Evolutionary conservation across 2,797 vertebrate genomes (phyloP), one percentile per base, ranked within the genome.

Genomic region (Benthosema pterotum): DNA sequence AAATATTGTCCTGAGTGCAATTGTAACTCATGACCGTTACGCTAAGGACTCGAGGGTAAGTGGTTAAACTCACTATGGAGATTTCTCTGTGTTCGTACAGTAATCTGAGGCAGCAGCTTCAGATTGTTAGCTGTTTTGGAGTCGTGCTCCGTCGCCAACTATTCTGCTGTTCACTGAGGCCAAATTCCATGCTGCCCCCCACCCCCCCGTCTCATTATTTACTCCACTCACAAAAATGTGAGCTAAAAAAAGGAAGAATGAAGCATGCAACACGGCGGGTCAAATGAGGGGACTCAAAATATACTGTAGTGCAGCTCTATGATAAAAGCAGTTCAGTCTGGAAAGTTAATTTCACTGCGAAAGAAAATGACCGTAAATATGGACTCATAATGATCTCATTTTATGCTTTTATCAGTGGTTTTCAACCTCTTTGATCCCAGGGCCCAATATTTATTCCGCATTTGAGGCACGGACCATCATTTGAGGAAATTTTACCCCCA

Each of bases 191-290:
- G 52, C 60, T 50, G 45, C 19, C 19, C 19, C 19, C 19, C 19
- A 1, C 32, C 32, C 32, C 25, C 28, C 9, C 22, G 38, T 25
- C 59, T 68, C 42, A 58, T 11, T 74, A 69, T 69, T 74, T 79
- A 71, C 52, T 60, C 16, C 63, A 65, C 66, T 14, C 49, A 71
- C 58, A 55, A 69, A 55, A 69, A 59, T 42, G 4, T 25, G 43
- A 57, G 67, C 25, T 58, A 69, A 58, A 18, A 54, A 60, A n/a
- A 63, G 55, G 25, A 46, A 16, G 5, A 15, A 19, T 74, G 71
- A 72, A 42, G 69, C 48, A 65, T 47, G 65, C 60, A 57, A 62
- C 22, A 43, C 4, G 45, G 42, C 32, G n/a, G 38, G 25, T 38
- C 51, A 49, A 65, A 42, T 49, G 12, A 49, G 32, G 32, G 32